Conservation (phyloP, 2,797 vertebrate species). For the Lates japonicus region DNA sequence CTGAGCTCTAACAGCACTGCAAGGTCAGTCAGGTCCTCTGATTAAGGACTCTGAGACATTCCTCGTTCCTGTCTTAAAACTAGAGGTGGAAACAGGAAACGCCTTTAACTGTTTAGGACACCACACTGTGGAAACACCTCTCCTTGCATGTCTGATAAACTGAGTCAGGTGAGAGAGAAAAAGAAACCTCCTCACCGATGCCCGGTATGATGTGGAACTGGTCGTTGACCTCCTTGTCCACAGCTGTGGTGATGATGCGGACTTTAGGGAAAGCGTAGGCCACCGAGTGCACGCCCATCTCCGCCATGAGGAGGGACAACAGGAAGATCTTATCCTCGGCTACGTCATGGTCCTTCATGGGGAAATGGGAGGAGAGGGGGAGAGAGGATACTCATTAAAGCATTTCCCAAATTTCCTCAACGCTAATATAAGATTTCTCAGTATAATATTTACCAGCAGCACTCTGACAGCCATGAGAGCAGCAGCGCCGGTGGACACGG, state of each 20-base stretch:
- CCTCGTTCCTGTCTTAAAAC: not conserved
- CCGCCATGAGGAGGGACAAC: slow-evolving; percentile 92
- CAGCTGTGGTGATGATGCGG: slow-evolving; percentile 93
- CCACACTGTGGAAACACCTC: too few species aligned
- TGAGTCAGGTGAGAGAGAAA: not conserved
- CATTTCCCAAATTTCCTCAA: not conserved
- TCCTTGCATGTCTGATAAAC: too few species aligned
- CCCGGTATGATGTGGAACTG: slow-evolving; percentile 95
- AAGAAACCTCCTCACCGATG: slow-evolving; percentile 87
- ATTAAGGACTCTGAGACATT: slow-evolving; percentile 1
- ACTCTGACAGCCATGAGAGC: slow-evolving; percentile 94
- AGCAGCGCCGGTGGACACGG: slow-evolving; percentile 92
- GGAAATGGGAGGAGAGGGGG: not conserved
- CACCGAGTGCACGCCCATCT: slow-evolving; percentile 94
- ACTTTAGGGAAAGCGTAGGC: slow-evolving; percentile 94
- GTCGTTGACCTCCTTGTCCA: slow-evolving; percentile 94
- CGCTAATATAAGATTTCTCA: too few species aligned
- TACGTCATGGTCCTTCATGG: slow-evolving; percentile 91
- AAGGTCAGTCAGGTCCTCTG: not conserved
- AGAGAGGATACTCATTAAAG: not conserved
- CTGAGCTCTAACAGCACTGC: too few species aligned
- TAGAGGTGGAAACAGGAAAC: too few species aligned
- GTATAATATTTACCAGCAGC: slow-evolving; percentile 84
- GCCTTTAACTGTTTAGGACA: too few species aligned
- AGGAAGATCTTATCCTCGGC: slow-evolving; percentile 94